These are phyloP conservation scores for Sardinella longiceps DNA, from an alignment of 2,797 vertebrate species.

Conservation along the genomic window DNA sequence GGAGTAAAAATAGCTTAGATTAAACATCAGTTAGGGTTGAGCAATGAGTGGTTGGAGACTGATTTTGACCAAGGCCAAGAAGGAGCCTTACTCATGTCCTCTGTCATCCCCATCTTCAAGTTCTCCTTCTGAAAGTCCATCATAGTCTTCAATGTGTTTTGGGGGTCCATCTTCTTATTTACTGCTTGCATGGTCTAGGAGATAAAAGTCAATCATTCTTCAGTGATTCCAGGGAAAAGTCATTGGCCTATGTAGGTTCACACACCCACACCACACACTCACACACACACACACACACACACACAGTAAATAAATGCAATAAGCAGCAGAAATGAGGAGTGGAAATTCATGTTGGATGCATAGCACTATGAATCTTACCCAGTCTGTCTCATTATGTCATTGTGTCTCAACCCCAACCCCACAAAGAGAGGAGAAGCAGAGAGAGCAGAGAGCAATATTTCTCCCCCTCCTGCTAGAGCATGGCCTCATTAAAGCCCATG, in stretches of 20 bases:
- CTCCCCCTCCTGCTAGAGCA: slow-evolving; percentile 25
- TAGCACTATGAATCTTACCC: slow-evolving; percentile 49
- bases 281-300: too few species aligned
- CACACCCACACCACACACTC: too few species aligned
- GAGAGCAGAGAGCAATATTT: slow-evolving; percentile 36
- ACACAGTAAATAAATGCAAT: slow-evolving; percentile 41
- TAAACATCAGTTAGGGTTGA: neutral
- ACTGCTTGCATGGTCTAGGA: slow-evolving; percentile 94
- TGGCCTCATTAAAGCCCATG: slow-evolving; percentile 46
- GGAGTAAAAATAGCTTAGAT: slow-evolving; percentile 20
- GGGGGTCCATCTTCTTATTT: slow-evolving; percentile 98
- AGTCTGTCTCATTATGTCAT: slow-evolving; percentile 22
- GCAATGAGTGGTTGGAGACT: neutral
- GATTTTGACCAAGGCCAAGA: slow-evolving; percentile 45
- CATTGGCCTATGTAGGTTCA: neutral
- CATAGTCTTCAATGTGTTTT: slow-evolving; percentile 97
- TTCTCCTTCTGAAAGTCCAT: slow-evolving; percentile 99
- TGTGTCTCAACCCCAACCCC: neutral
- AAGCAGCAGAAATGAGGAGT: slow-evolving; percentile 29
- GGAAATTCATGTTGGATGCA: slow-evolving; percentile 43
- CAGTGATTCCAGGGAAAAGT: slow-evolving; percentile 28
- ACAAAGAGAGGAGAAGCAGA: slow-evolving; percentile 31
- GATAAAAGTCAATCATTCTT: slow-evolving; percentile 44
- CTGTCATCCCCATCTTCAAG: slow-evolving; percentile 98
- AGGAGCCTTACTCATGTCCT: slow-evolving; percentile 90